phyloP scores from a whole-genome alignment of 2,113 vertebrate species.

The Neolamprologus cancellatus region DNA sequence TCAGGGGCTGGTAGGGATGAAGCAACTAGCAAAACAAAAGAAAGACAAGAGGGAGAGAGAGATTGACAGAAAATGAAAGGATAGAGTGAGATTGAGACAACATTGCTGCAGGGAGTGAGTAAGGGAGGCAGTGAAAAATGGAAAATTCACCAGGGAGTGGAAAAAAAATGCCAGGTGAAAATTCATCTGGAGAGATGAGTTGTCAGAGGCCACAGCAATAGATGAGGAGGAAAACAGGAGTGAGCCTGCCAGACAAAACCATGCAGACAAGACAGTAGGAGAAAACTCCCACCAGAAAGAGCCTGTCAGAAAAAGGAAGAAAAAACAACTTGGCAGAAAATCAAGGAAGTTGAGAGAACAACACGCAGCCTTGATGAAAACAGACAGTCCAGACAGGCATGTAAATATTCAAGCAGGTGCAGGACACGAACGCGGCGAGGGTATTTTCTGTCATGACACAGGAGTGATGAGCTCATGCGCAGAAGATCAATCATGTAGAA shows the following conservation, averaged over 20 bases:
- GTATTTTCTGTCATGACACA: neutral
- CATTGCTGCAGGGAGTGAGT: neutral
- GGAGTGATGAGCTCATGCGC: neutral
- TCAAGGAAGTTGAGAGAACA: neutral
- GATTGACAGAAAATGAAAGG: neutral
- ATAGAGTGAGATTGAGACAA: slow-evolving; percentile 21
- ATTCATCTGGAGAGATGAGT: neutral
- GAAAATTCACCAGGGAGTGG: neutral
- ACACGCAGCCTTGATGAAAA: neutral
- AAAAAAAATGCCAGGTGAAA: neutral
- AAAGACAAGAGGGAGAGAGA: neutral
- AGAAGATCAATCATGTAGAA: slow-evolving; percentile 30
- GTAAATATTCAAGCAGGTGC: neutral
- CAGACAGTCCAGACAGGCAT: neutral
- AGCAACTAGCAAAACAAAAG: neutral
- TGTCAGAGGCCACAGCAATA: neutral
- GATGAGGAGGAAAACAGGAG: neutral
- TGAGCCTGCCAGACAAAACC: neutral
- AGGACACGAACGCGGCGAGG: neutral
- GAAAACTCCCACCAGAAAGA: neutral
- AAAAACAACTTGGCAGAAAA: neutral
- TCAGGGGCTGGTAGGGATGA: neutral
- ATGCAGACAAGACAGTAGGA: neutral
- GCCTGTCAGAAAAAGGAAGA: neutral
- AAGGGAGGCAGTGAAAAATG: neutral